A percentile compares a stretch with the other conserved stretches of the same genome.
These are phyloP conservation scores for Ommatoiulus sabulosus DNA, from an alignment of 2,888 invertebrate species.

Conservation along the genomic window DNA sequence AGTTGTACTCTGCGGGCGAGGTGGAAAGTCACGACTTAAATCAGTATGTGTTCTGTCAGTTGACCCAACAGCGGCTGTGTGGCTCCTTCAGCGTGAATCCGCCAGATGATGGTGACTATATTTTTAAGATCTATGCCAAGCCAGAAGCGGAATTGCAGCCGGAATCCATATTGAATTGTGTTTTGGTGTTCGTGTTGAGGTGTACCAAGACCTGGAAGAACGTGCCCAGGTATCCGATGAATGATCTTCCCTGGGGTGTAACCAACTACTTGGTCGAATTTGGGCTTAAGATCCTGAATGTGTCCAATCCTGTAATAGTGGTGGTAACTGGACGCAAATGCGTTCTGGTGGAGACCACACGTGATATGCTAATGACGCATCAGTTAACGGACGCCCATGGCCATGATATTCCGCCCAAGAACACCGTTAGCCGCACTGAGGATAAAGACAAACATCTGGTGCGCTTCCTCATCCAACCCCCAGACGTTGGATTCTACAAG, in stretches of 20 bases:
- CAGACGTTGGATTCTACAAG: slow-evolving; percentile 63
- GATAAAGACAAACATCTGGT: slow-evolving; percentile 19
- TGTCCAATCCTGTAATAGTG: slow-evolving; percentile 63
- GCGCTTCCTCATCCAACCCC: slow-evolving; percentile 62
- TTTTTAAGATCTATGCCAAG: slow-evolving; percentile 67
- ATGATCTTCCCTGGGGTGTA: slow-evolving; percentile 65
- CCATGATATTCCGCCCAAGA: not conserved
- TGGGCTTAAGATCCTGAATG: slow-evolving; percentile 63
- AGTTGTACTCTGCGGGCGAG: slow-evolving; percentile 64
- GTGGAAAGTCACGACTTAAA: slow-evolving; percentile 63
- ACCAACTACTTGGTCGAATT: slow-evolving; percentile 64
- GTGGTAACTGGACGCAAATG: slow-evolving; percentile 64
- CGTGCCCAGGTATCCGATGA: slow-evolving; percentile 62
- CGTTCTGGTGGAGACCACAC: slow-evolving; percentile 61
- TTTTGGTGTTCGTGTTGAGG: slow-evolving; percentile 64
- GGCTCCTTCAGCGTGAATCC: slow-evolving; percentile 67
- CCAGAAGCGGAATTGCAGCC: slow-evolving; percentile 64
- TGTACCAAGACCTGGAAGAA: slow-evolving; percentile 62
- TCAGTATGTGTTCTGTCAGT: slow-evolving; percentile 64
- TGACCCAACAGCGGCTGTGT: slow-evolving; percentile 63
- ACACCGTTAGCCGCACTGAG: slow-evolving; percentile 52
- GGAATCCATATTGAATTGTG: slow-evolving; percentile 62
- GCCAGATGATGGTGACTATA: slow-evolving; percentile 68
- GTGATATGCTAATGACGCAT: not conserved
- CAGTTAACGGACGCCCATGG: slow-evolving; percentile 8